Base-by-base conservation (phyloP, 2,888 invertebrate genomes). In the Beris morrisii region DNA sequence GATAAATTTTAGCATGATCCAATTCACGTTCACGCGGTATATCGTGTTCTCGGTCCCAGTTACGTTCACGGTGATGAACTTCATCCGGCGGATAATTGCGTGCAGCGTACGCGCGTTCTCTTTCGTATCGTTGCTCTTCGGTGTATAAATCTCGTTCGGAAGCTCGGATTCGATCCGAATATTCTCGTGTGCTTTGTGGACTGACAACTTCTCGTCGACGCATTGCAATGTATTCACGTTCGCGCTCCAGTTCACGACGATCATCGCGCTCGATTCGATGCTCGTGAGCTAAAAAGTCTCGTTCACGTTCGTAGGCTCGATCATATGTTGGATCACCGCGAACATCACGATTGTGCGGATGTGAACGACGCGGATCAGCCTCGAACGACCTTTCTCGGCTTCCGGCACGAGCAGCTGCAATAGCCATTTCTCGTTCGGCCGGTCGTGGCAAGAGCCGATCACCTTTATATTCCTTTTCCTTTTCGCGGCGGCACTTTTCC, bases 371-470 rank as follows among this genome's bases (percentile, higher is more conserved):
- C 0, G 67, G 67, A 44, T 71, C 71, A 13, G 66, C 53, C 56
- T 68, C 65, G 22, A 79, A 68, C 0, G 79, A 79, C 0, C 78
- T 76, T 45, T 80, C 80, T 0, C 80, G 73, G 30, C 74, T 76
- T 28, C 76, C 80, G 0, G 73, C 75, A 4, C 78, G 73, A 67
- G 84, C 84, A 44, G 84, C 83, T 22, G 85, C 83, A 65, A 86
- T 80, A 15, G 86, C 86, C 65, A 86, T 82, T 61, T 88, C 80
- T 5, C 89, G 82, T 72, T 88, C 88, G 68, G 87, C 85, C 12
- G 86, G 85, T 59, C 87, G 81, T 0, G 87, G 87, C 32, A 88
- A 75, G 44, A 88, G 78, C 53, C 88, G 82, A 73, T 88, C 88
- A 73, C 85, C 84, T 58, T 74, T 74, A 28, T 69, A 65, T 73